Conservation (phyloP, 2,113 vertebrate species). For the Oncorhynchus clarkii region DNA sequence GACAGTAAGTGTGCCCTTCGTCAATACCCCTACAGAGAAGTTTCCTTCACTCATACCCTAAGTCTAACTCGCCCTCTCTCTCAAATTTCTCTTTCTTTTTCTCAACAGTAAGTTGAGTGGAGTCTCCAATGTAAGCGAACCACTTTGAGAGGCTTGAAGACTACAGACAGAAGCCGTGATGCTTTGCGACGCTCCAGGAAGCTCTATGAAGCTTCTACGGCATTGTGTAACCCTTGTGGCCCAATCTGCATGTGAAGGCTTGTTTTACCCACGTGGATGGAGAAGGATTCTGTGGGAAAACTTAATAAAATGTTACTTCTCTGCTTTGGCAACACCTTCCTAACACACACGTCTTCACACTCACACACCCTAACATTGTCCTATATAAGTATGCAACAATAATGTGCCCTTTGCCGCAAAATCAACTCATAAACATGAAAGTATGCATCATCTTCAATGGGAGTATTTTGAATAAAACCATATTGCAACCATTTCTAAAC, state of each 20-base stretch:
- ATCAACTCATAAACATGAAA: not conserved
- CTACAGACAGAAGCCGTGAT: slow-evolving; percentile 19
- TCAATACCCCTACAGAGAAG: not conserved
- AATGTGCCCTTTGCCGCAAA: not conserved
- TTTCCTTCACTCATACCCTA: slow-evolving; percentile 30
- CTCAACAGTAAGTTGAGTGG: slow-evolving; percentile 46
- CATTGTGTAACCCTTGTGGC: not conserved
- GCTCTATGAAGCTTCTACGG: not conserved
- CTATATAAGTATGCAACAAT: slow-evolving; percentile 7
- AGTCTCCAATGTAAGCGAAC: slow-evolving; percentile 1
- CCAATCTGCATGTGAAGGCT: slow-evolving; percentile 43
- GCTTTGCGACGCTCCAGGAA: slow-evolving; percentile 19
- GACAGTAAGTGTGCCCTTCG: slow-evolving; percentile 72
- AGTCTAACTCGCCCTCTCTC: not conserved
- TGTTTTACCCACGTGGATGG: slow-evolving; percentile 26
- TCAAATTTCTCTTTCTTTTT: slow-evolving; percentile 17
- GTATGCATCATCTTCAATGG: no score
- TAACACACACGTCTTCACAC: not conserved
- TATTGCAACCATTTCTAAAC: no score
- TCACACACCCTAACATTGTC: slow-evolving; percentile 8
- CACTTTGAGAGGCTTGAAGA: slow-evolving; percentile 3
- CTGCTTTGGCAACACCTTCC: not conserved
- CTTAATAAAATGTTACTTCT: not conserved
- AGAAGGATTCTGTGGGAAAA: not conserved
- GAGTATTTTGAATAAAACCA: no score